These are phyloP conservation scores for Hydractinia echinata DNA, from an alignment of 30 jellyfish, hydroid and myxozoan species.

Conservation along the genomic window DNA sequence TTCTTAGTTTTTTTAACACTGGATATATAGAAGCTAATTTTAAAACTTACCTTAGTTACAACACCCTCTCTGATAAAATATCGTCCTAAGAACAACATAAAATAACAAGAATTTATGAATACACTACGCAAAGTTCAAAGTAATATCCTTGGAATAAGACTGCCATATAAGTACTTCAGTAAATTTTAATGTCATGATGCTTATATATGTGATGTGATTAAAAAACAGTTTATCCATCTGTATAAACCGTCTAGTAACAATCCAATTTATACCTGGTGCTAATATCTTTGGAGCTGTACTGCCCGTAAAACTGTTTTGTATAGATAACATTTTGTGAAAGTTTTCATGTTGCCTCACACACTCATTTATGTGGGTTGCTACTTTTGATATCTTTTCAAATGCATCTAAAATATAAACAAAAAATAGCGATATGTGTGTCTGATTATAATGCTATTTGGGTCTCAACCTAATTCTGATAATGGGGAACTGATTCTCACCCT, in stretches of 20 bases:
- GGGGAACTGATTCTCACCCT: too few species aligned
- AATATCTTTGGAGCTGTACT: conserved; percentile 83
- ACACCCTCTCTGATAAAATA: conserved; percentile 71
- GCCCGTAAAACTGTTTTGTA: conserved; percentile 81
- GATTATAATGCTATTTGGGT: not conserved
- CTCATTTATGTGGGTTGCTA: conserved; percentile 88
- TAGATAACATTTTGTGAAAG: conserved; percentile 76
- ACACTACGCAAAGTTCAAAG: too few species aligned
- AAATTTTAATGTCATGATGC: too few species aligned
- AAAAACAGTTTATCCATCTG: not conserved
- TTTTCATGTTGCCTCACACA: conserved; percentile 93
- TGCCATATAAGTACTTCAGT: too few species aligned
- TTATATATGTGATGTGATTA: not conserved
- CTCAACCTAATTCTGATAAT: not conserved
- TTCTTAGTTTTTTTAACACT: too few species aligned
- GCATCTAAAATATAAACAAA: conserved; percentile 46
- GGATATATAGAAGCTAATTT: too few species aligned
- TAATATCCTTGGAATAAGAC: too few species aligned
- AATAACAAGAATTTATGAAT: not conserved
- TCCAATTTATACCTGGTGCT: conserved; percentile 69
- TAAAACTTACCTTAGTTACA: conserved; percentile 60
- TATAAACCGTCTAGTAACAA: not conserved
- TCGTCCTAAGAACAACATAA: conserved; percentile 52
- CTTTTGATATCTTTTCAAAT: conserved; percentile 57
- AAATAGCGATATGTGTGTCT: too few species aligned